These are phyloP conservation scores for Pangasianodon gigas DNA, from an alignment of 2,113 vertebrate species.

Conservation along the genomic window DNA sequence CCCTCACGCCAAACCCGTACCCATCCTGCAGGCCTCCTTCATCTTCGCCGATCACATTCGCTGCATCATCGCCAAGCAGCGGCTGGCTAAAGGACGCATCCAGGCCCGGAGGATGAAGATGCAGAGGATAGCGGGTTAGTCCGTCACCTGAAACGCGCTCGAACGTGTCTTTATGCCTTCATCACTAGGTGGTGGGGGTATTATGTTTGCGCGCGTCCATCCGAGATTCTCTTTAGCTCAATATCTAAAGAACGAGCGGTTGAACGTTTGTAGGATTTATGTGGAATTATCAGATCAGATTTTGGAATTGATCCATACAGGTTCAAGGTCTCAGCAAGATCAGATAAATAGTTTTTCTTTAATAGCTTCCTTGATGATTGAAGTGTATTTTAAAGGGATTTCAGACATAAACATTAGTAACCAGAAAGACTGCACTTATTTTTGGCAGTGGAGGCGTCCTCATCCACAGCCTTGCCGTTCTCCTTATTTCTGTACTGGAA, in stretches of 20 bases:
- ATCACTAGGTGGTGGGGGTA: neutral
- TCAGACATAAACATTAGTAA: neutral
- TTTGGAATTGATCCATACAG: neutral
- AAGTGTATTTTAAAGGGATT: too few relatives aligned
- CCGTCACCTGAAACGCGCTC: neutral
- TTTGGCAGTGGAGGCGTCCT: neutral
- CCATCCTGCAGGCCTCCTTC: slow-evolving; percentile 97
- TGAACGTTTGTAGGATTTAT: neutral
- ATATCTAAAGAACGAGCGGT: neutral
- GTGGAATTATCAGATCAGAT: neutral
- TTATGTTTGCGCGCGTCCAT: neutral
- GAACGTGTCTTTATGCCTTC: neutral
- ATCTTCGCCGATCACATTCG: slow-evolving; percentile 97
- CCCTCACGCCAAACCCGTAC: slow-evolving; percentile 94
- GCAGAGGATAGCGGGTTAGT: slow-evolving; percentile 92
- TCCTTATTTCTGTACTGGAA: neutral
- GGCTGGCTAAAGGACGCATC: slow-evolving; percentile 94
- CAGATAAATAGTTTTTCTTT: neutral
- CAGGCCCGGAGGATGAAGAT: slow-evolving; percentile 96
- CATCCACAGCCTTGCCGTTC: neutral
- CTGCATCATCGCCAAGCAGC: slow-evolving; percentile 97
- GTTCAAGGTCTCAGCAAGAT: neutral
- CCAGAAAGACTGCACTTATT: neutral
- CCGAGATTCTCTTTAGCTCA: neutral
- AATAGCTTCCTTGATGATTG: too few relatives aligned